Percentiles rank a stretch among this genome's conserved stretches.
Evolutionary conservation across 1,140 invertebrate species (phyloP).

Genomic region (Drosophila seguyi): DNA sequence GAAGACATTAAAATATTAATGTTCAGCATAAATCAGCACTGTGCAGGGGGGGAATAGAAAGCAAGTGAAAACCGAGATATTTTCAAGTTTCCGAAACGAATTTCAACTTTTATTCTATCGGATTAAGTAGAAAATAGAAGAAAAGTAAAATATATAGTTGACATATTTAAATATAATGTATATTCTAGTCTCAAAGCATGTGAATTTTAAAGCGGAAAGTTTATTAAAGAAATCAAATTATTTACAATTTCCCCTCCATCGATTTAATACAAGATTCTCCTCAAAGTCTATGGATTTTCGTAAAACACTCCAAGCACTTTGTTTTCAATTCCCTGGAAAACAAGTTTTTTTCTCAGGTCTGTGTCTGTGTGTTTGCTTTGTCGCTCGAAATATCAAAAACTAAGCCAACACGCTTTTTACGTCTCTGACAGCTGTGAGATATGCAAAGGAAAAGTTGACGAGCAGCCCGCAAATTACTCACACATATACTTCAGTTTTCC

Average conservation of each 20-base stretch:
- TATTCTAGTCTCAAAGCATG: not conserved
- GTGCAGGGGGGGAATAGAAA: not conserved
- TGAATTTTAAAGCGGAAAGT: not conserved
- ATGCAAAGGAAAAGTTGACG: conserved; percentile 74
- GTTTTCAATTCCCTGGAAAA: conserved; percentile 31
- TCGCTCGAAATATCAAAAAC: conserved; percentile 51
- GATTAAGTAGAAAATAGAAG: no score
- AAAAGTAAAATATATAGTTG: no score
- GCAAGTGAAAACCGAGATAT: not conserved
- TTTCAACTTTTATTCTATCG: not conserved
- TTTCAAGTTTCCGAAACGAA: conserved; percentile 11
- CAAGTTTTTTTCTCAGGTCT: conserved; percentile 14
- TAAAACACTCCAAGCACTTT: conserved; percentile 14
- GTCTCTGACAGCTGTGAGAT: conserved; percentile 56
- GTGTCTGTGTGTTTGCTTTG: conserved; percentile 7
- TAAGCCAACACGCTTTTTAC: conserved; percentile 53
- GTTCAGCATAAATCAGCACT: conserved; percentile 75
- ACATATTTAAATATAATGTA: not conserved
- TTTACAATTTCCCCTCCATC: not conserved
- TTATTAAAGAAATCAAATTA: not conserved
- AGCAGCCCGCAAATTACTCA: conserved; percentile 60
- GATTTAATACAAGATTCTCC: not conserved
- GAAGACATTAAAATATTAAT: conserved; percentile 85
- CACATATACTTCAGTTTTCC: conserved; percentile 18
- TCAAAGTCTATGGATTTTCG: not conserved